phyloP scores from a whole-genome alignment of 2,888 invertebrate species.

The Ceriagrion tenellum region DNA sequence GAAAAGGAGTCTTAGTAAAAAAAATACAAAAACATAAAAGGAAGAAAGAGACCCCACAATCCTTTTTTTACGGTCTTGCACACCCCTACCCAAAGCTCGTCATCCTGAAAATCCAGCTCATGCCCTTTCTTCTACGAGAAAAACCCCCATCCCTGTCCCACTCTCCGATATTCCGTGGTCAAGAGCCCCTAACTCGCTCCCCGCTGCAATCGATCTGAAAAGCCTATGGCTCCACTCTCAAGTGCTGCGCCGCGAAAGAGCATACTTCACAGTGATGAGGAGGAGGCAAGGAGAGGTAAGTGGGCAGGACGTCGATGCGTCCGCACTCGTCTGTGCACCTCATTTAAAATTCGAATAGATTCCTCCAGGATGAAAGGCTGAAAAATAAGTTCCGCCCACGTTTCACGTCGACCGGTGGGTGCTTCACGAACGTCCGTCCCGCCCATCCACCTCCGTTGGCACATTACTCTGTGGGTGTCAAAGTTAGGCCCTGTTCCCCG shows the following conservation, averaged over 20 bases:
- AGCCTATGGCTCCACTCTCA: neutral
- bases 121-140: neutral
- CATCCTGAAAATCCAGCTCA: neutral
- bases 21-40: neutral
- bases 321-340: neutral
- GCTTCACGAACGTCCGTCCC: no score
- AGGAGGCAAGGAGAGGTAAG: neutral
- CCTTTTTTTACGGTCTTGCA: neutral
- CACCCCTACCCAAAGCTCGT: neutral
- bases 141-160: neutral
- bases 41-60: neutral
- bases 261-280: neutral
- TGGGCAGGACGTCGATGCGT: neutral
- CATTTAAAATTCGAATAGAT: conserved; percentile 43
- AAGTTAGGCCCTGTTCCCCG: neutral
- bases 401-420: no score
- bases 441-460: no score
- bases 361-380: neutral
- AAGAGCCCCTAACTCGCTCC: neutral
- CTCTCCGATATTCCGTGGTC: neutral
- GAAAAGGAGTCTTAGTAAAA: neutral
- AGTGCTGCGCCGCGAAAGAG: neutral
- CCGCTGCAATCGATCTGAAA: conserved; percentile 29
- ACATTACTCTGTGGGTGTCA: neutral
- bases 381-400: neutral